phyloP scores from a whole-genome alignment of 2,113 vertebrate genomes.

The Psittacara wagleri region DNA sequence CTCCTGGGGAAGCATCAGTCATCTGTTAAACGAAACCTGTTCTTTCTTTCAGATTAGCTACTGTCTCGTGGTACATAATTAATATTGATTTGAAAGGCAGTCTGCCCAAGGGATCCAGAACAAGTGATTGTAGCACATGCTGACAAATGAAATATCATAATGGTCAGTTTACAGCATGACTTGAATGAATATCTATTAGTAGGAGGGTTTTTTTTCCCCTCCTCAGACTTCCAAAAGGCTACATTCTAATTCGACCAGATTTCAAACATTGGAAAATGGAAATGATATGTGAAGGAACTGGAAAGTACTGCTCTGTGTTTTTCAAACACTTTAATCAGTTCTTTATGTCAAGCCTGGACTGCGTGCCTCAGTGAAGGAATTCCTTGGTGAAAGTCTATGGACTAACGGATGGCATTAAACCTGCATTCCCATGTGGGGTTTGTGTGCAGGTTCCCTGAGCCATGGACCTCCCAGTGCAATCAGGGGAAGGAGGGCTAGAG shows the following conservation, averaged over 20 bases:
- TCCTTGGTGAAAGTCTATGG: not conserved
- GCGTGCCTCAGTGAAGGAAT: not conserved
- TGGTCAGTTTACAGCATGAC: not conserved
- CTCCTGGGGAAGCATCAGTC: not conserved
- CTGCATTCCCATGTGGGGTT: not conserved
- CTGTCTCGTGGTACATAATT: constrained; percentile 46
- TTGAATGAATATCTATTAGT: not conserved
- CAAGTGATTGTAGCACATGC: constrained; percentile 11
- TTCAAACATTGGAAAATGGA: constrained; percentile 18
- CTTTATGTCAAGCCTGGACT: constrained; percentile 9
- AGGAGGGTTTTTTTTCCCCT: not conserved
- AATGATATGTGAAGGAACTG: not conserved
- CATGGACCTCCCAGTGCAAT: not conserved
- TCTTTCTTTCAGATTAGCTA: constrained; percentile 51
- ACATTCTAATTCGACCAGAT: not conserved
- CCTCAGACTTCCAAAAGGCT: not conserved
- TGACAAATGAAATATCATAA: constrained; percentile 39
- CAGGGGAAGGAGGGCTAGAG: not conserved
- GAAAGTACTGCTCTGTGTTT: not conserved
- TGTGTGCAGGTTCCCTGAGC: not conserved
- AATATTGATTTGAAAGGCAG: constrained; percentile 57
- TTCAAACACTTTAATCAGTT: constrained; percentile 3
- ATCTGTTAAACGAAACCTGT: constrained; percentile 34
- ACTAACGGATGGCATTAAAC: not conserved
- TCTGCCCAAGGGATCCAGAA: constrained; percentile 36